Evolutionary conservation across 2,888 invertebrate species (phyloP), one percentile per base, ranked within the genome.

Genomic region (Ommatoiulus sabulosus): DNA sequence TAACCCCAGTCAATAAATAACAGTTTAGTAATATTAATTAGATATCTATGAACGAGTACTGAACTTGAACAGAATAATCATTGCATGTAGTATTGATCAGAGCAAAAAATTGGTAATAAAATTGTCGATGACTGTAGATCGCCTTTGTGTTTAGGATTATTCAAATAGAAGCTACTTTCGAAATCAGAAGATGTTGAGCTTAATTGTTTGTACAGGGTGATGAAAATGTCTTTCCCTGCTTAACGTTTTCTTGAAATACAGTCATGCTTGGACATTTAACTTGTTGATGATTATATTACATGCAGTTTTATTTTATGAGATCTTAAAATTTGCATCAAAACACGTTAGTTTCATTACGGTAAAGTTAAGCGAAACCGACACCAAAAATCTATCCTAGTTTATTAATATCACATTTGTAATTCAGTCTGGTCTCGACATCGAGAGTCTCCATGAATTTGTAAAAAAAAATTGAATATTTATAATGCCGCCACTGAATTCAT

Each of bases 341-440:
- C n/a, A 20, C 7, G 5, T 17, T 17, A 57, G 57, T 17, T 5
- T 57, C 17, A 57, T 57, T 72, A 20, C 10, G 57, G 17, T 57
- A 57, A n/a, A n/a, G 5, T 57, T 52, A 52, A 8, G 15, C 57
- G 10, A 72, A 20, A 72, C 72, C 72, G 2, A 72, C 72, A 72
- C 72, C 72, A 72, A 72, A 52, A 72, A 72, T 24, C 72, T 72
- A 24, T 24, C n/a, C 72, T 72, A 24, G 12, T 72, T 72, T 72
- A 72, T 72, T 72, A 72, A 72, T 72, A 72, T 72, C 72, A 72
- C 72, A 72, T 72, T 72, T 72, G 72, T 24, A 72, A 72, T 72
- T 24, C 72, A 10, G 72, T 72, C 24, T 72, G 72, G 72, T 72
- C 72, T 72, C 72, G 72, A 72, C 72, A 72, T 72, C 72, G 72